phyloP scores from a whole-genome alignment of 2,888 invertebrate species.

The Gastracanthus pulcherrimus region DNA sequence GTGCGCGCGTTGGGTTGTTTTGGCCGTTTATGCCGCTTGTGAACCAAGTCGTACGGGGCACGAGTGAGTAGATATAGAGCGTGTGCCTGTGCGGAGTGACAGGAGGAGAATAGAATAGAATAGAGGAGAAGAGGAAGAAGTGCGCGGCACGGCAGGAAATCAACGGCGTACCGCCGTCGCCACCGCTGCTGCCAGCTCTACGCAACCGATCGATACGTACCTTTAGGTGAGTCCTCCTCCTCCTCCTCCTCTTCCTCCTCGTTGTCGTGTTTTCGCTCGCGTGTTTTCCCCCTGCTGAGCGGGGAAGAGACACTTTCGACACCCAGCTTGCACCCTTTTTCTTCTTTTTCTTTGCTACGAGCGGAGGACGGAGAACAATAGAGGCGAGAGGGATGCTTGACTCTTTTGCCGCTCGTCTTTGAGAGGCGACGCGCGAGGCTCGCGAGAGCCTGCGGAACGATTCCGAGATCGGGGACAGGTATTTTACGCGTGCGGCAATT shows the following conservation, averaged over 20 bases:
- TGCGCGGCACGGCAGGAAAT: too few relatives aligned
- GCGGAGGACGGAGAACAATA: too few relatives aligned
- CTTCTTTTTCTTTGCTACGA: too few relatives aligned
- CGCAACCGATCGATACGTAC: slow-evolving; percentile 51
- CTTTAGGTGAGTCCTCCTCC: slow-evolving; percentile 45
- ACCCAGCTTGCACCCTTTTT: too few relatives aligned
- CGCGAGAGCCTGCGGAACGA: too few relatives aligned
- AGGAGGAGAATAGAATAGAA: background rate
- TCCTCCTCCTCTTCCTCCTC: slow-evolving; percentile 12
- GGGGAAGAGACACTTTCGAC: background rate
- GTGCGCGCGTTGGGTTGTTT: too few relatives aligned
- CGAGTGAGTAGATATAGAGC: background rate
- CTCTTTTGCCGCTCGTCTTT: too few relatives aligned
- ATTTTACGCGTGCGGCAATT: too few relatives aligned
- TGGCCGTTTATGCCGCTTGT: background rate
- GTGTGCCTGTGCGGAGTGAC: background rate
- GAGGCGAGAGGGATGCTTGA: too few relatives aligned
- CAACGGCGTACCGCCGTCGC: background rate
- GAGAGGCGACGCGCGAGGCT: too few relatives aligned
- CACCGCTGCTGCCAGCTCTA: slow-evolving; percentile 1
- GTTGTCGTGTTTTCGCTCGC: background rate
- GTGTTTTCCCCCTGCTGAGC: background rate
- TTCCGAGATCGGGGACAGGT: too few relatives aligned
- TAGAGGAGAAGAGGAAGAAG: background rate
- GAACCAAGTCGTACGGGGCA: background rate